Evolutionary conservation across 2,797 vertebrate species (phyloP), one percentile per base, ranked within the genome.

Genomic region (Darevskia nairensis): DNA sequence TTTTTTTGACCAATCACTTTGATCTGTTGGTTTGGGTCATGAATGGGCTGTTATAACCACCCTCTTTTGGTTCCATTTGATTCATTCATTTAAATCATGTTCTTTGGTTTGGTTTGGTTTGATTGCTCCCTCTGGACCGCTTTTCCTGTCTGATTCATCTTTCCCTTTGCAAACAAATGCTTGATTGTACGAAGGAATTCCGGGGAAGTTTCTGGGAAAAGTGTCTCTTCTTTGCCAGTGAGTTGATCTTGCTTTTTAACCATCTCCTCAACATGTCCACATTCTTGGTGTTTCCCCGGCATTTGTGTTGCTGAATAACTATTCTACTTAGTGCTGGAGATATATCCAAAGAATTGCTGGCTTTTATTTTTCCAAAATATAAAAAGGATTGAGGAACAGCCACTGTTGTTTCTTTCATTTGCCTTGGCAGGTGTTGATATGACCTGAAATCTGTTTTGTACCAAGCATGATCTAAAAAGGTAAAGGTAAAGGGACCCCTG

Each of bases 161-260:
- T 89, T 80, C 86, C n/a, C 69, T 91, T 84, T n/a, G 50, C 21
- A 80, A 61, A 66, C 19, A 13, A 41, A 11, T 1, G 7, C 8
- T 0, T 2, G 50, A 79, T 88, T 93, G 88, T 89, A 81, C 85
- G 91, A 82, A 87, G 88, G 89, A 90, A 91, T 91, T 91, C 82
- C 84, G 86, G 90, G 71, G 17, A 80, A 46, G 90, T 93, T 93
- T 92, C 93, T 90, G 82, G 89, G 90, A 92, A 76, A 94, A 92
- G 46, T 0, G 59, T n/a, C 66, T 77, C 86, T 91, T 19, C 55
- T 84, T 64, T 92, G 89, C 87, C 93, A 91, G 78, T 32, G 46
- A 35, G n/a, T 61, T 77, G 55, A 32, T 88, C 89, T 84, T 90
- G 83, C 6, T 10, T 92, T 44, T 82, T 44, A 8, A 66, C 13